Conservation (phyloP, 2,888 invertebrate species). For the Acleris literana region DNA sequence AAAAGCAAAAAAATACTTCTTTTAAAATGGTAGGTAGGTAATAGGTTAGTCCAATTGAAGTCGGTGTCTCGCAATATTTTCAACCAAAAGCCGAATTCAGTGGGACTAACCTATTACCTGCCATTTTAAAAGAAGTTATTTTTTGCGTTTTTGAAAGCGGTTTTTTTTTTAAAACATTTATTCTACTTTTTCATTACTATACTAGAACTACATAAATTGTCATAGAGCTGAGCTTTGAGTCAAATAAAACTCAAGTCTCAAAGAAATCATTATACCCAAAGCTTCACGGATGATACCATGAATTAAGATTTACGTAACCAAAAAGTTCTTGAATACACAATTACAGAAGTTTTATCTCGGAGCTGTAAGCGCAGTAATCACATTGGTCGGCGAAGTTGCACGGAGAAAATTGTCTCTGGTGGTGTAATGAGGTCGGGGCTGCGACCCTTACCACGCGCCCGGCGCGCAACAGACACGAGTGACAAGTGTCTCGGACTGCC, state of each 20-base stretch:
- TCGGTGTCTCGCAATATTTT: no score
- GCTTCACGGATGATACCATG: slow-evolving; percentile 56
- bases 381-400: slow-evolving; percentile 70
- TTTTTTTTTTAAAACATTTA: no score
- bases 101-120: no score
- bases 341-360: slow-evolving; percentile 76
- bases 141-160: no score
- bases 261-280: slow-evolving; percentile 35
- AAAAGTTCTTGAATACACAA: slow-evolving; percentile 75
- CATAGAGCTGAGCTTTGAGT: neutral
- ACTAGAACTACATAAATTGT: no score
- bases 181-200: no score
- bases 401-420: slow-evolving; percentile 75
- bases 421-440: slow-evolving; percentile 59
- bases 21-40: no score
- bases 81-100: no score
- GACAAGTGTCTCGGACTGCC: slow-evolving; percentile 15
- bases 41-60: no score
- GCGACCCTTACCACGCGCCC: slow-evolving; percentile 49
- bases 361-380: slow-evolving; percentile 75
- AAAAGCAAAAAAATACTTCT: no score
- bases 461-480: slow-evolving; percentile 22
- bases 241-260: slow-evolving; percentile 20
- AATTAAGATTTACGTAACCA: slow-evolving; percentile 74
- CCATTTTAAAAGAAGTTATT: no score